phyloP scores from a whole-genome alignment of 2,113 vertebrate genomes.

The Saguinus imperator region DNA sequence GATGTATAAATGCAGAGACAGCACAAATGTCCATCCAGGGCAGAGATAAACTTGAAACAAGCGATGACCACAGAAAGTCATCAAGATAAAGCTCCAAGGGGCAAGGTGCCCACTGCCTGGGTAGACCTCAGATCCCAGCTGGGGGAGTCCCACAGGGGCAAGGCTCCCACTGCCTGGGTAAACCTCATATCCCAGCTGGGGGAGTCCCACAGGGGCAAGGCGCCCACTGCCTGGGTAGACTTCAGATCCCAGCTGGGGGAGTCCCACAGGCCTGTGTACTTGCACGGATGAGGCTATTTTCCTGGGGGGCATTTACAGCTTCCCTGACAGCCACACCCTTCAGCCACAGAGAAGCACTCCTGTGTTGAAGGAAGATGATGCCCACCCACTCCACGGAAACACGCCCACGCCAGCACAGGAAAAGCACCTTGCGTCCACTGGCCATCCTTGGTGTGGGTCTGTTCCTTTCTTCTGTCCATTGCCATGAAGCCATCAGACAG shows the following conservation, averaged over 20 bases:
- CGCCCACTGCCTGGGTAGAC: fast-evolving
- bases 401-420: not conserved
- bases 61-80: fast-evolving
- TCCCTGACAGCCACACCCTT: not conserved
- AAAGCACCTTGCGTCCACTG: fast-evolving
- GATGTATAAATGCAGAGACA: not conserved
- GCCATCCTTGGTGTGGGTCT: fast-evolving
- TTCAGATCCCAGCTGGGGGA: not conserved
- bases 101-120: fast-evolving
- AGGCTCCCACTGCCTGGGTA: fast-evolving
- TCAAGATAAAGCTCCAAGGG: not conserved
- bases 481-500: not conserved
- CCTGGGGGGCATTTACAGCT: not conserved
- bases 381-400: not conserved
- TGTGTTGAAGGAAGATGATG: not conserved
- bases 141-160: not conserved
- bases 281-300: not conserved
- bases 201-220: not conserved
- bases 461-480: not conserved
- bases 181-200: not conserved
- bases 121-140: not conserved
- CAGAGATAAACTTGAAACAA: not conserved
- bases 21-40: not conserved
- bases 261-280: not conserved
- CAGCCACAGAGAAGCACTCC: not conserved